Base-by-base conservation (phyloP, 2,797 vertebrate species). In the Chelon auratus region DNA sequence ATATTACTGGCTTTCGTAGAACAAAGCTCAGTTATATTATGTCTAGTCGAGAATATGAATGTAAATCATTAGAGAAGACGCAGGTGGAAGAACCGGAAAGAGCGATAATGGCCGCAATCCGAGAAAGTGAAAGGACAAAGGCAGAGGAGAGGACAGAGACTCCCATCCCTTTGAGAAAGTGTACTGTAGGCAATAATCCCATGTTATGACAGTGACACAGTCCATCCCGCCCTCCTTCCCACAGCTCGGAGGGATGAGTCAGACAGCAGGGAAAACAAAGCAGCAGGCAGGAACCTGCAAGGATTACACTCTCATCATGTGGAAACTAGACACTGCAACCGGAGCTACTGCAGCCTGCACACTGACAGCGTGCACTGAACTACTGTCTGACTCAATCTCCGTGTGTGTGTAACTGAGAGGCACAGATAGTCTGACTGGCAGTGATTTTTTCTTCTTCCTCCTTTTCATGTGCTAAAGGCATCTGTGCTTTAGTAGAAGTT, bases 191-290 rank as follows among this genome's bases (percentile, higher is more conserved):
- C 67, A 72, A 65, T 90, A 90, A 91, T 89, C 84, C 80, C 30
- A 7, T 90, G 82, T 89, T 91, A 86, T 91, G 89, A 91, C 86
- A 92, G 81, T 79, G 82, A 82, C 89, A 78, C 10, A 81, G 89
- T 79, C 63, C 68, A 51, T 72, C 64, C 51, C 79, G 81, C 70
- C 64, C 71, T 84, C 81, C 88, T 89, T 91, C 89, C 87, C 87
- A 91, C 89, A 91, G 91, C 84, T 90, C 86, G 86, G 79, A 87
- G 85, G 89, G 89, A 85, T 90, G 88, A 89, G 82, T 91, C 90
- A 90, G 79, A 84, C 74, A 5, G 63, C 0, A 45, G 71, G 76
- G 80, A 81, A 88, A 89, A 91, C 89, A 90, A 88, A 91, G 87
- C 55, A 77, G 82, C 90, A 88, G 80, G 89, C 88, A 90, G 83